Evolutionary conservation across 2,888 invertebrate species (phyloP).

Genomic region (Reticulitermes lucifugus): DNA sequence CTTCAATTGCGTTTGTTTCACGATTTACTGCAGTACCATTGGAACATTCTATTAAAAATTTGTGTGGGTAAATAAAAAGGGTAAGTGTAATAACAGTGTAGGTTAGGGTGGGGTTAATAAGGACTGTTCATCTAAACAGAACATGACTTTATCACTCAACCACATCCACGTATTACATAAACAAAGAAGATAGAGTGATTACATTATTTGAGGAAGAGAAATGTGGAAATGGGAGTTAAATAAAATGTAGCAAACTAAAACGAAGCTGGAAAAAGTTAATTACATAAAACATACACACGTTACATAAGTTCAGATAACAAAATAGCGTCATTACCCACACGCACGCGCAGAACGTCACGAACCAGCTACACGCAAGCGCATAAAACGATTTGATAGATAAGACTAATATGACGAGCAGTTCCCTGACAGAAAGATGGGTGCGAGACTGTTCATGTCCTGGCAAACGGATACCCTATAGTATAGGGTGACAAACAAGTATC

Average conservation of each 20-base stretch:
- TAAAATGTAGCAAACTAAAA: slow-evolving; percentile 37
- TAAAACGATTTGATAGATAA: slow-evolving; percentile 39
- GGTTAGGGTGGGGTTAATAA: slow-evolving; percentile 15
- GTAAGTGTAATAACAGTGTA: background rate
- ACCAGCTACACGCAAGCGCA: slow-evolving; percentile 7
- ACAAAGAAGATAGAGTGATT: slow-evolving; percentile 28
- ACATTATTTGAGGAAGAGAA: slow-evolving; percentile 18
- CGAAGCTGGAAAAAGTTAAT: slow-evolving; percentile 29
- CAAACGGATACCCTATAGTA: too few relatives aligned
- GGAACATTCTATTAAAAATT: background rate
- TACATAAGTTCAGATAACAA: slow-evolving; percentile 36
- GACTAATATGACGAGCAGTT: slow-evolving; percentile 6
- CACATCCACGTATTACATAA: slow-evolving; percentile 10
- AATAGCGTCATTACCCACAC: slow-evolving; percentile 37
- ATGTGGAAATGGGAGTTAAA: background rate
- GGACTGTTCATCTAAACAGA: background rate
- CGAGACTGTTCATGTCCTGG: too few relatives aligned
- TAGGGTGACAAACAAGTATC: too few relatives aligned
- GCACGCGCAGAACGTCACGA: slow-evolving; percentile 17
- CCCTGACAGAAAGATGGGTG: too few relatives aligned
- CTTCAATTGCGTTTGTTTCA: too few relatives aligned
- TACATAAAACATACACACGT: slow-evolving; percentile 41
- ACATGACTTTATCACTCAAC: slow-evolving; percentile 16
- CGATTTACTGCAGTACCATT: too few relatives aligned
- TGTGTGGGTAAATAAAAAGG: background rate